phyloP scores from a whole-genome alignment of 2,113 vertebrate species.

The Vulpes ferrilata region DNA sequence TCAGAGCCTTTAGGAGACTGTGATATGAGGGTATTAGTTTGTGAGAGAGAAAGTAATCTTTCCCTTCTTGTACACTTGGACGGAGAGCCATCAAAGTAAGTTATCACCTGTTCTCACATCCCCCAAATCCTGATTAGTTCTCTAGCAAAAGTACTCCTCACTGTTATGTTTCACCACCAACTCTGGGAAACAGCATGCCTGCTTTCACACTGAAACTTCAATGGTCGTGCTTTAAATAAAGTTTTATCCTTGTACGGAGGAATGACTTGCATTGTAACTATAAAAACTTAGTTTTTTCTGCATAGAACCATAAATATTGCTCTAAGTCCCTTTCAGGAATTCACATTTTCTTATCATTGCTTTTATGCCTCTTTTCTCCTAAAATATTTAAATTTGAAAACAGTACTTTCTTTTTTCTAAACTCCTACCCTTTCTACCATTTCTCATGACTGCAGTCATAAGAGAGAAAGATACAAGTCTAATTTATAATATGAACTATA shows the following conservation, averaged over 20 bases:
- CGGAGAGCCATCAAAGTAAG: slow-evolving; percentile 46
- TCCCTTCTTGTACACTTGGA: slow-evolving; percentile 51
- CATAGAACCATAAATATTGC: background rate
- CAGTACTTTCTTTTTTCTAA: background rate
- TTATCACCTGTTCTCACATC: slow-evolving; percentile 51
- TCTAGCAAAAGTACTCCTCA: slow-evolving; percentile 42
- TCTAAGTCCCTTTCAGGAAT: background rate
- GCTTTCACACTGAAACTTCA: slow-evolving; percentile 14
- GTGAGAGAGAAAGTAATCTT: slow-evolving; percentile 46
- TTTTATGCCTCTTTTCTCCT: slow-evolving; percentile 42
- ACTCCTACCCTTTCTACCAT: background rate
- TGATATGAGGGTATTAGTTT: slow-evolving; percentile 1
- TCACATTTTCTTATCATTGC: slow-evolving; percentile 2
- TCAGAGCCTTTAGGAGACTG: slow-evolving; percentile 33
- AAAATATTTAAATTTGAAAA: slow-evolving; percentile 65
- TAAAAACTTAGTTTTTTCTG: slow-evolving; percentile 39
- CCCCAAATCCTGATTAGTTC: slow-evolving; percentile 65
- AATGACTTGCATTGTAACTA: background rate
- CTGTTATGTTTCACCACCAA: slow-evolving; percentile 12
- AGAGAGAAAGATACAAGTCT: background rate
- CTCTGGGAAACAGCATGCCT: slow-evolving; percentile 16
- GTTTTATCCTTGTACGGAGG: background rate
- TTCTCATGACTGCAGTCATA: slow-evolving; percentile 7
- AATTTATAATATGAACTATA: background rate
- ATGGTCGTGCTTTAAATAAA: slow-evolving; percentile 36